Evolutionary conservation across 1,140 invertebrate genomes (phyloP), one percentile per base, ranked within the genome.

Genomic region (Antheraea mylitta): DNA sequence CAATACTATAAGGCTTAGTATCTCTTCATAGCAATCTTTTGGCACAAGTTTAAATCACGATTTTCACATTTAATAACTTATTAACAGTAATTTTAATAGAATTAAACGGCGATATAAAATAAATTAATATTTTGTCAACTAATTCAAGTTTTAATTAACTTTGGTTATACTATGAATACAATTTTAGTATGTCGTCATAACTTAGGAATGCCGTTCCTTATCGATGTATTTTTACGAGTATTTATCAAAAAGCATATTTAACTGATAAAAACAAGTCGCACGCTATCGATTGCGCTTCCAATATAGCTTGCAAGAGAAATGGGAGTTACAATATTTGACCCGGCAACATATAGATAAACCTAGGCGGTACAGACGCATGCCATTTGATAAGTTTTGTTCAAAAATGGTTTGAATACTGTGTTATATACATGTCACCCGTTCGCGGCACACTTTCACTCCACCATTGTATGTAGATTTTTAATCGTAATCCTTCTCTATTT

Each of bases 401-500:
- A 70, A 69, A 73, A 73, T 67, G 59, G 64, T 53, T 67, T 58
- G 30, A 66, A 70, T 67, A 64, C 48, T 53, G 59, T 67, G 66
- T 73, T 70, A 73, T 73, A 60, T 72, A 65, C 16, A 19, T 22
- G 59, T 64, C 10, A 66, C 42, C 66, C 19, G 16, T 13, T 16
- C 45, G 16, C 45, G 5, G 11, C 53, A 22, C 22, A 68, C 60
- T 53, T 53, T 53, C 64, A 58, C 71, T 18, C 45, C 37, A 48
- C 53, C 38, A 78, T 78, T 77, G 76, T 75, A 82, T 82, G 80
- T 88, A 84, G 83, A 82, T 84, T 74, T 60, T 11, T 60, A 0
- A 60, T 30, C 13, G 22, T 13, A 53, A 53, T 53, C 76, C 59
- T n/a, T n/a, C n/a, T 76, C 58, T 58, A 71, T 67, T 73, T 65